Evolutionary conservation across 2,888 invertebrate genomes (phyloP), one percentile per base, ranked within the genome.

Genomic region (Venusia cambrica): DNA sequence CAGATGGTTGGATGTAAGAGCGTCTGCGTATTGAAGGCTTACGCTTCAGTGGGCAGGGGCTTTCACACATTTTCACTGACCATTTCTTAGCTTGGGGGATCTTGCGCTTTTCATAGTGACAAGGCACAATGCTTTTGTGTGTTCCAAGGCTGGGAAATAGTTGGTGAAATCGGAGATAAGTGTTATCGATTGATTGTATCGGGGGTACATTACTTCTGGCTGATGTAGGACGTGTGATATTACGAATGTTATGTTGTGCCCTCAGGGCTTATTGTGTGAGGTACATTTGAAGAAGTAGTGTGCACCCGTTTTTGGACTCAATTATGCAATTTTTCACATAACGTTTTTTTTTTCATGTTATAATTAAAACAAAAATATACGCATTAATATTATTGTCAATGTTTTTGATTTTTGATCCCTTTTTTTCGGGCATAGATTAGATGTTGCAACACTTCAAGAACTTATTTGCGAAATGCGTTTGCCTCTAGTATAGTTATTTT

Each of bases 311-410:
- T 62, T 61, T 56, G 52, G 58, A 72, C 60, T 73, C 64, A 59
- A 76, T 76, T 76, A 78, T 74, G 83, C 80, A 73, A 75, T 74
- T 76, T 79, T 76, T 81, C 79, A 77, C 76, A 68, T 74, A 70
- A 69, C 60, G 24, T 45, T 72, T 78, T 79, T 74, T n/a, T 83
- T 84, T 79, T 71, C 78, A 80, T 83, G 84, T 84, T 77, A 77
- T 73, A 73, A 72, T 77, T 76, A 81, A 80, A 77, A 66, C 71
- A 68, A 77, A 80, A 83, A 68, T 84, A 84, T 83, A 81, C 71
- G 76, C 81, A 81, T 81, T 77, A 75, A 78, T 76, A 78, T 71
- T 65, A 68, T 35, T 29, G 44, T 27, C 39, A 28, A 7, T 35
- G 45, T 45, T 36, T 76, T 77, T 77, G 53, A 56, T 68, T 77